Percentiles rank a stretch among this genome's conserved stretches.
These are phyloP conservation scores for Melangyna quadrimaculata DNA, from an alignment of 2,888 invertebrate species.

Conservation along the genomic window DNA sequence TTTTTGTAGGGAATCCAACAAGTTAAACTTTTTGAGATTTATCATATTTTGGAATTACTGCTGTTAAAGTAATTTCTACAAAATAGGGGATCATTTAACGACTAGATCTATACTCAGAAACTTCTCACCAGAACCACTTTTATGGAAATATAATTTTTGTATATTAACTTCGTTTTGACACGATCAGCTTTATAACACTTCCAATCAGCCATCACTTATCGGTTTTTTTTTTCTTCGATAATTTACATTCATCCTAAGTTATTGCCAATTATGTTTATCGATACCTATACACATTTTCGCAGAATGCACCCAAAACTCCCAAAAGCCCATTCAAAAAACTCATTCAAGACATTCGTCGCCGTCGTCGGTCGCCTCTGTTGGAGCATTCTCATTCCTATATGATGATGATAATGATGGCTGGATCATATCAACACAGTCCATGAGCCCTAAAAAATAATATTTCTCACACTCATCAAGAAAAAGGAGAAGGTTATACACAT, in stretches of 20 bases:
- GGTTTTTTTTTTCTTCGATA: not conserved
- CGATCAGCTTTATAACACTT: not conserved
- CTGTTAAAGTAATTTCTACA: too few species aligned
- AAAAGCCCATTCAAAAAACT: constrained; percentile 6
- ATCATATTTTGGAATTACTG: too few species aligned
- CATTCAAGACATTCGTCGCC: constrained; percentile 31
- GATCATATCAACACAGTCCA: not conserved
- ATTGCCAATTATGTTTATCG: not conserved
- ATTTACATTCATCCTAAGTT: not conserved
- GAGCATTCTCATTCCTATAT: not conserved
- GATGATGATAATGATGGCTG: not conserved
- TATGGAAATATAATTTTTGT: too few species aligned
- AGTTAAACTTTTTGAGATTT: too few species aligned
- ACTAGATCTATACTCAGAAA: too few species aligned
- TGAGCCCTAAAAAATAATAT: constrained; percentile 25
- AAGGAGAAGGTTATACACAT: constrained; percentile 54
- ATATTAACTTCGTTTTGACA: not conserved
- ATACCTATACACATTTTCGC: not conserved
- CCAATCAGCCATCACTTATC: not conserved
- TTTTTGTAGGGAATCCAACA: too few species aligned
- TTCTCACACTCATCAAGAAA: constrained; percentile 71
- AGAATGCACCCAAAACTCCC: not conserved
- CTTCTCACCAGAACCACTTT: too few species aligned
- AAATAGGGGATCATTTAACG: too few species aligned
- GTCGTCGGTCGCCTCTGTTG: not conserved